Percentiles rank a stretch among this genome's conserved stretches.
Conservation (phyloP, 2,888 invertebrate species). For the Folsomia manolachei region DNA sequence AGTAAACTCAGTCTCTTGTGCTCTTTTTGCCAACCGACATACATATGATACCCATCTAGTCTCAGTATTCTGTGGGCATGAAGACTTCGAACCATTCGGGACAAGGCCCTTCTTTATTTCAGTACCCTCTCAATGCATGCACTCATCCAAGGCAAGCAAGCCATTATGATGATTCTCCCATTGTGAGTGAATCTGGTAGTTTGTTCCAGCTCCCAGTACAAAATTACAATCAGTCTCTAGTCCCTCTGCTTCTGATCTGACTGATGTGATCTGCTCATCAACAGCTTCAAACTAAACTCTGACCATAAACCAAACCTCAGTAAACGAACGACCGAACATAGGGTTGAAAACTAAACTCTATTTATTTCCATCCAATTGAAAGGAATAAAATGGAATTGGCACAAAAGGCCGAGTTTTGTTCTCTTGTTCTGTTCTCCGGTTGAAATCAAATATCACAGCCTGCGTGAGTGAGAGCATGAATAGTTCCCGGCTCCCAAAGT, state of each 20-base stretch:
- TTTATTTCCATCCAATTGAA: slow-evolving; percentile 1
- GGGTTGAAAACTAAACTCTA: not conserved
- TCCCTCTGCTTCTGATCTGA: not conserved
- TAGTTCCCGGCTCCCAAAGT: not conserved
- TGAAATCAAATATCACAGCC: not conserved
- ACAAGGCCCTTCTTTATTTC: not conserved
- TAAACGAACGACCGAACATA: not conserved
- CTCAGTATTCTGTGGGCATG: too few relatives aligned
- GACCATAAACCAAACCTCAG: slow-evolving; percentile 2
- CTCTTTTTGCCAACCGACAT: not conserved
- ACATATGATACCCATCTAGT: too few relatives aligned
- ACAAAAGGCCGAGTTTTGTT: not conserved
- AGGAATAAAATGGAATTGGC: slow-evolving; percentile 8
- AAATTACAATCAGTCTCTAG: not conserved
- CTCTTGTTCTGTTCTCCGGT: not conserved
- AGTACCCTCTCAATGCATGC: not conserved
- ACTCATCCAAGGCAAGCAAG: too few relatives aligned
- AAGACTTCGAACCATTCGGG: too few relatives aligned
- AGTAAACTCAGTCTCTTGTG: too few relatives aligned
- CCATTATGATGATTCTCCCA: too few relatives aligned
- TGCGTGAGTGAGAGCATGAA: not conserved
- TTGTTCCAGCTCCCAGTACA: not conserved
- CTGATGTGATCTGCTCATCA: not conserved
- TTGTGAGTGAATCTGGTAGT: too few relatives aligned
- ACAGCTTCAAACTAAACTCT: too few relatives aligned